Evolutionary conservation across 2,888 invertebrate species (phyloP).

Genomic region (Cheilosia scutellata): DNA sequence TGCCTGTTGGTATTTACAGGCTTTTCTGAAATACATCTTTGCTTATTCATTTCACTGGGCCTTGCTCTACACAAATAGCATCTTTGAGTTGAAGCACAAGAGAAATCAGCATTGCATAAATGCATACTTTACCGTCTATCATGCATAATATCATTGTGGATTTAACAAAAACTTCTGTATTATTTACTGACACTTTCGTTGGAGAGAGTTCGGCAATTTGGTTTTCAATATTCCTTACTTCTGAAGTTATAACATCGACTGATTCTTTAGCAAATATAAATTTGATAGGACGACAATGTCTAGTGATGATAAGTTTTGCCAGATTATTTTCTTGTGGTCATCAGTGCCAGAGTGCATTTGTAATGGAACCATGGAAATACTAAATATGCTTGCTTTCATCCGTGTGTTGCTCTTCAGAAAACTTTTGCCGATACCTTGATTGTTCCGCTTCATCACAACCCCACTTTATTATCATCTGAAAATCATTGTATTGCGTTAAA

Average conservation of each 20-base stretch:
- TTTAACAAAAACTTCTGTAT: conserved; percentile 9
- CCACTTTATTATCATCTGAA: conserved; percentile 1
- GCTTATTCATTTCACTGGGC: conserved; percentile 17
- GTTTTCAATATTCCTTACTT: conserved; percentile 15
- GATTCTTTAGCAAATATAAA: not conserved
- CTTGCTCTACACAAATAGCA: too few species aligned
- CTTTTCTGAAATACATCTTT: not conserved
- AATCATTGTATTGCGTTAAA: conserved; percentile 11
- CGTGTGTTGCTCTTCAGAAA: conserved; percentile 21
- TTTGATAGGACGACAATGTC: conserved; percentile 14
- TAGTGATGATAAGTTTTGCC: conserved; percentile 13
- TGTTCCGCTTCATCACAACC: too few species aligned
- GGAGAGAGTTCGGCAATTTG: not conserved
- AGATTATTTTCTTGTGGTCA: conserved; percentile 19
- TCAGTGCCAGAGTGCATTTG: conserved; percentile 12
- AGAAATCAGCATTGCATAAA: not conserved
- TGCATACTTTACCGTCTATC: conserved; percentile 7
- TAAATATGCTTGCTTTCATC: not conserved
- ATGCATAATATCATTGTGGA: conserved; percentile 1
- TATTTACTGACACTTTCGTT: not conserved
- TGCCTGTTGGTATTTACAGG: conserved; percentile 15
- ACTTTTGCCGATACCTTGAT: conserved; percentile 9
- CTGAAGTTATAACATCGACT: conserved; percentile 1
- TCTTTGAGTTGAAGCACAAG: too few species aligned
- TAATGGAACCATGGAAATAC: conserved; percentile 18